phyloP scores from a whole-genome alignment of 1,140 invertebrate genomes.

The Philopotamus ludificatus region DNA sequence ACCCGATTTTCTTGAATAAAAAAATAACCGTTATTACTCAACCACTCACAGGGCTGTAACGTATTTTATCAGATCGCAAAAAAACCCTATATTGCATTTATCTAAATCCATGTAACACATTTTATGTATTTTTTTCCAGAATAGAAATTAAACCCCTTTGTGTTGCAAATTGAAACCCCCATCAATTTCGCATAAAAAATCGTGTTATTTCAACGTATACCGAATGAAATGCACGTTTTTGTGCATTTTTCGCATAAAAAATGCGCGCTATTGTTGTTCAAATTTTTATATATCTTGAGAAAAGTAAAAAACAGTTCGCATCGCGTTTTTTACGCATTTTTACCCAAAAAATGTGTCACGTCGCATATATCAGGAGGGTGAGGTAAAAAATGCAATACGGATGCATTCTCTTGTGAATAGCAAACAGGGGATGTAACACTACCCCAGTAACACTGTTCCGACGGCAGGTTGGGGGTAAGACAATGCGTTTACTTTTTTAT shows the following conservation, averaged over 20 bases:
- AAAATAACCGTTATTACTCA: no score
- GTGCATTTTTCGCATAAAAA: no score
- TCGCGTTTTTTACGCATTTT: slow-evolving; percentile 37
- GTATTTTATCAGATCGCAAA: no score
- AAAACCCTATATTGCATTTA: no score
- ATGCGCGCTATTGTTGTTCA: slow-evolving; percentile 23
- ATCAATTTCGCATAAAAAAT: slow-evolving; percentile 19
- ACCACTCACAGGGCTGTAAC: no score
- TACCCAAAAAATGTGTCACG: slow-evolving; percentile 39
- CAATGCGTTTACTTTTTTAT: slow-evolving; percentile 38
- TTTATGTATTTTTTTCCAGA: slow-evolving; percentile 19
- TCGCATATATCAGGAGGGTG: slow-evolving; percentile 29
- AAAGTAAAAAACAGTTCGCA: slow-evolving; percentile 32
- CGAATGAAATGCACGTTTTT: no score
- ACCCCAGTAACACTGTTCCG: slow-evolving; percentile 39
- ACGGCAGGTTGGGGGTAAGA: slow-evolving; percentile 41
- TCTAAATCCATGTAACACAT: slow-evolving; percentile 1
- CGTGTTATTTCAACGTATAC: no score
- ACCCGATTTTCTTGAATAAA: no score
- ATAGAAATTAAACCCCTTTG: slow-evolving; percentile 41
- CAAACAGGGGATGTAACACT: slow-evolving; percentile 41
- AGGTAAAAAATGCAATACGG: slow-evolving; percentile 28
- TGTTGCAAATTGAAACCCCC: slow-evolving; percentile 40
- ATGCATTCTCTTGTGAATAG: slow-evolving; percentile 38
- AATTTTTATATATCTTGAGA: slow-evolving; percentile 37